phyloP scores from a whole-genome alignment of 2,797 vertebrate genomes.

The Intellagama lesueurii region DNA sequence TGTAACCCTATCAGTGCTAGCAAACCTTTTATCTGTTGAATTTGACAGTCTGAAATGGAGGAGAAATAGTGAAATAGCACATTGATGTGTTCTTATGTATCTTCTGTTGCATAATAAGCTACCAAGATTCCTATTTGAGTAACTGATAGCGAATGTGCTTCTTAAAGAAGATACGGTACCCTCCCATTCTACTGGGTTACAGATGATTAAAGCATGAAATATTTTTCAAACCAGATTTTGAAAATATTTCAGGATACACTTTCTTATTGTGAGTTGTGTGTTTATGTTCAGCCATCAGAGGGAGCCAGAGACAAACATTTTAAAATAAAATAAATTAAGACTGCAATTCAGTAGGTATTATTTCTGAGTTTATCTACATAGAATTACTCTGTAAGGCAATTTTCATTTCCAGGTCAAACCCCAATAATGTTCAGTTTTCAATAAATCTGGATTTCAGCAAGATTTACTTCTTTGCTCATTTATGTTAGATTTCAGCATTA shows the following conservation, averaged over 20 bases:
- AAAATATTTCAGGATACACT: background rate
- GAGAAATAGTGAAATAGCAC: no score
- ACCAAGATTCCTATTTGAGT: no score
- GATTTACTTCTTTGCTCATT: background rate
- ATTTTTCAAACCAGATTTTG: fast-evolving
- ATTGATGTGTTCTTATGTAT: no score
- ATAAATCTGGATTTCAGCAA: background rate
- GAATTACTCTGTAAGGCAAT: background rate
- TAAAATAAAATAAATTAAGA: background rate
- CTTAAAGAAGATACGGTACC: background rate
- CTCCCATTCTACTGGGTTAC: fast-evolving
- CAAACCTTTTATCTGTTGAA: no score
- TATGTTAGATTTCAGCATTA: background rate
- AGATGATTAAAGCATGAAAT: fast-evolving
- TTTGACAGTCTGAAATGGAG: no score
- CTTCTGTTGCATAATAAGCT: background rate
- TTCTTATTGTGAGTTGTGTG: fast-evolving
- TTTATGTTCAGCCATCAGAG: conserved; percentile 44
- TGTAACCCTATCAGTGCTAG: no score
- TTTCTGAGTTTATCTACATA: background rate
- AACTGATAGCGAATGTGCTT: background rate
- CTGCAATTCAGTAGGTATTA: background rate
- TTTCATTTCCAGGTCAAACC: background rate
- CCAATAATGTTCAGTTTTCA: background rate
- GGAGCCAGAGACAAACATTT: conserved; percentile 19